Evolutionary conservation across 2,888 invertebrate genomes (phyloP), one percentile per base, ranked within the genome.

Genomic region (Amiota communis): DNA sequence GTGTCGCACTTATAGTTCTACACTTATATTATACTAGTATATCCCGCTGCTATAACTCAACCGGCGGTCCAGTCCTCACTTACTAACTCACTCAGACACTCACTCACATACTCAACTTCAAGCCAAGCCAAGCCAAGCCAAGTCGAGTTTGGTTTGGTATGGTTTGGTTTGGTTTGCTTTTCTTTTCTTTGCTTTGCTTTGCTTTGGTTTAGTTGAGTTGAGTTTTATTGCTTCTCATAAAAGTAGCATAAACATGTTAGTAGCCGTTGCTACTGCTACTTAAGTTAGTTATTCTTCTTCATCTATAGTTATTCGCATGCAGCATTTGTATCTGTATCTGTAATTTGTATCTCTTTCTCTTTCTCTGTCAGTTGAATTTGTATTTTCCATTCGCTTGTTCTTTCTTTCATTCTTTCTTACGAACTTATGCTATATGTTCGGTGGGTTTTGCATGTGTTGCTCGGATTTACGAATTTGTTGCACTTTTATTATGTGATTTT

Each of bases 161-260:
- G 23, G 2, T 23, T 23, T 23, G 23, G 23, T 1, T 23, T 75
- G 72, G 76, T 76, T 9, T 13, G 11, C 10, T 73, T 77, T 75
- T 77, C 77, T 78, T 75, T 81, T n/a, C 8, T 48, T 65, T 65
- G 48, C 15, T 65, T 65, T 65, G 53, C 12, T 53, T 53, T 53
- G n/a, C 53, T 53, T 53, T 51, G 10, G 53, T 51, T 12, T 0
- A 51, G 53, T 51, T 12, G 12, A 51, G 53, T 51, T 12, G 8
- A 80, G 83, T 84, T 83, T 83, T 83, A 83, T 83, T 82, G 82
- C 82, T 71, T 74, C 84, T 82, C 83, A 83, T 83, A 83, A 83
- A 83, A 83, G 84, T 83, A 82, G 83, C 84, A 83, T 83, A 84
- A 83, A 83, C 80, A 83, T 84, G 83, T 84, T 83, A 83, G 84